Conservation (phyloP, 2,888 invertebrate species). For the Fragum whitleyi region DNA sequence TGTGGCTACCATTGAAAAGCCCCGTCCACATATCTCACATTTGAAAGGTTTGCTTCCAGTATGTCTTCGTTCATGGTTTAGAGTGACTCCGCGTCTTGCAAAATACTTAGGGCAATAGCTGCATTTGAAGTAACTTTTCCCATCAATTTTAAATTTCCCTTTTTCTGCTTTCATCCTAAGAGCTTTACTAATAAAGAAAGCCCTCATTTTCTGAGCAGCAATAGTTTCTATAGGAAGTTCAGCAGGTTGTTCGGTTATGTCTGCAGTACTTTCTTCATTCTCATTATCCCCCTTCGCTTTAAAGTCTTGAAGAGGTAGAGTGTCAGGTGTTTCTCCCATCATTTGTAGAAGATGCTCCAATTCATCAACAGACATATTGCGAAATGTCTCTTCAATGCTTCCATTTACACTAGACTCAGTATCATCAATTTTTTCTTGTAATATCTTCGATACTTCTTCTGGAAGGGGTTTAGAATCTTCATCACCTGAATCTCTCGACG, state of each 20-base stretch:
- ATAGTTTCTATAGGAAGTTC: neutral
- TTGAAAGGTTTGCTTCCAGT: conserved; percentile 22
- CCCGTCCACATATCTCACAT: conserved; percentile 12
- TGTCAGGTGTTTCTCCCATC: conserved; percentile 15
- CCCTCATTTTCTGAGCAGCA: conserved; percentile 6
- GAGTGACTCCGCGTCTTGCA: conserved; percentile 3
- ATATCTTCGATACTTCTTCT: conserved; percentile 5
- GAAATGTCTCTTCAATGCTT: neutral
- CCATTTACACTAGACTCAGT: neutral
- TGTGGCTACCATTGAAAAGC: conserved; percentile 1
- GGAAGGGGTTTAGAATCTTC: neutral
- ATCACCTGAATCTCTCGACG: neutral
- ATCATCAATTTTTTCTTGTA: neutral
- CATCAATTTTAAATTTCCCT: conserved; percentile 23
- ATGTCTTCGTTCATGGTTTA: conserved; percentile 21
- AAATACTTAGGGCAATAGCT: conserved; percentile 23
- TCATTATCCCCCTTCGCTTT: neutral
- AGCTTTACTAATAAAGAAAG: conserved; percentile 14
- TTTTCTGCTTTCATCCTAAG: conserved; percentile 24
- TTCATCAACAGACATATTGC: conserved; percentile 21
- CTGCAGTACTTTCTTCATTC: neutral
- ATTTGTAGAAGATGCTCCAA: conserved; percentile 20
- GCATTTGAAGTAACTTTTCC: conserved; percentile 17
- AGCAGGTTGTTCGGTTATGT: neutral
- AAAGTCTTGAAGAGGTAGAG: neutral